Percentiles rank a stretch among this genome's conserved stretches.
Evolutionary conservation across 2,888 invertebrate species (phyloP).

Genomic region (Lysandra coridon): DNA sequence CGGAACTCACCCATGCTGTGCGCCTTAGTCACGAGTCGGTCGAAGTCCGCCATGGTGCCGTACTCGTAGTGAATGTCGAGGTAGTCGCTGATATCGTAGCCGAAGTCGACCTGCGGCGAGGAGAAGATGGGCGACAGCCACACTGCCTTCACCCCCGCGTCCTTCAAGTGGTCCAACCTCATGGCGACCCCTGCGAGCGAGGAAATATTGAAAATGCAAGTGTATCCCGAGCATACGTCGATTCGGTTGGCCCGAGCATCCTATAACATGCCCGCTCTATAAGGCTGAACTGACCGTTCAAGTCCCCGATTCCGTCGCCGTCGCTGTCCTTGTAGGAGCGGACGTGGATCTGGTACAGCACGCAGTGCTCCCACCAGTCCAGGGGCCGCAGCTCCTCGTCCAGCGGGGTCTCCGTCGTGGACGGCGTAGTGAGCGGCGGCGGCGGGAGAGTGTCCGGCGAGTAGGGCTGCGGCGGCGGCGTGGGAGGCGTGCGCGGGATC

Average conservation of each 20-base stretch:
- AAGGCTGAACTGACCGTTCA: conserved; percentile 80
- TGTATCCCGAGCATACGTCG: background rate
- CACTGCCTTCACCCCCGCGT: conserved; percentile 86
- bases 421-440: background rate
- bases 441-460: background rate
- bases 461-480: background rate
- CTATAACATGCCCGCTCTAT: background rate
- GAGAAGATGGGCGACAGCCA: conserved; percentile 93
- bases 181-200: conserved; percentile 71
- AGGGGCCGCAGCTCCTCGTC: conserved; percentile 47
- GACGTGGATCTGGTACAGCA: conserved; percentile 93
- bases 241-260: background rate
- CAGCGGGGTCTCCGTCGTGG: background rate
- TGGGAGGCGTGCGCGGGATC: background rate
- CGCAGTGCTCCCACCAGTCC: conserved; percentile 92
- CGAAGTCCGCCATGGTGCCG: conserved; percentile 87
- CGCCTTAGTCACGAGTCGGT: conserved; percentile 77
- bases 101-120: conserved; percentile 92
- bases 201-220: background rate
- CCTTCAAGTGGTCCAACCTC: conserved; percentile 82
- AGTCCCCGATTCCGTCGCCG: conserved; percentile 92
- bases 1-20: conserved; percentile 71
- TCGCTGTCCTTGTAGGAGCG: conserved; percentile 91
- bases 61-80: conserved; percentile 85
- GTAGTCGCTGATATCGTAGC: conserved; percentile 92